phyloP scores from a whole-genome alignment of 2,888 invertebrate genomes.

The Plagodis dolabraria region DNA sequence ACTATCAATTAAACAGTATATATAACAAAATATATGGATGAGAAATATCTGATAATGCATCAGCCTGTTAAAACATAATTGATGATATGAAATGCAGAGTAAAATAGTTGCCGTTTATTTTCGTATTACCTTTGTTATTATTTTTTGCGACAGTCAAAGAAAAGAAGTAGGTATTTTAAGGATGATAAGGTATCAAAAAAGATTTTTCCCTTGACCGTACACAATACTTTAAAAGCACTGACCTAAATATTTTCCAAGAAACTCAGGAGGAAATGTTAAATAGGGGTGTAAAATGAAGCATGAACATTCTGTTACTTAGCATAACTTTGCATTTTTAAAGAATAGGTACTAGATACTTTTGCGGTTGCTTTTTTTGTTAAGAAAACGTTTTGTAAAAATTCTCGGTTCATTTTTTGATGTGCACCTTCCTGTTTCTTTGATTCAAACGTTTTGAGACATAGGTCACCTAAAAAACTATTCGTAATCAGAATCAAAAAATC shows the following conservation, averaged over 20 bases:
- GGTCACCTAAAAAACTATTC: too few relatives aligned
- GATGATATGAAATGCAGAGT: too few relatives aligned
- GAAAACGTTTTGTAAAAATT: slow-evolving; percentile 7
- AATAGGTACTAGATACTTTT: slow-evolving; percentile 23
- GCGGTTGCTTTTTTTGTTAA: slow-evolving; percentile 16
- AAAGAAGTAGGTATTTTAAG: background rate
- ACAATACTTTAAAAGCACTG: slow-evolving; percentile 30
- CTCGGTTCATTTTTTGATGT: background rate
- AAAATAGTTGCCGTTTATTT: too few relatives aligned
- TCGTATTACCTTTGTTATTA: too few relatives aligned
- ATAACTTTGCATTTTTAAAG: slow-evolving; percentile 40
- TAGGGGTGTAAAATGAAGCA: slow-evolving; percentile 37
- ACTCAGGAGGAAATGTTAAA: slow-evolving; percentile 35
- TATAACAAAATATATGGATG: too few relatives aligned
- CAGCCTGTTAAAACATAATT: too few relatives aligned
- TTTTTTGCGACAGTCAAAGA: background rate
- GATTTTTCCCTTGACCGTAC: slow-evolving; percentile 15
- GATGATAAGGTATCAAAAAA: slow-evolving; percentile 10
- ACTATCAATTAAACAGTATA: too few relatives aligned
- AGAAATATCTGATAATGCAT: too few relatives aligned
- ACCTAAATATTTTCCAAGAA: slow-evolving; percentile 39
- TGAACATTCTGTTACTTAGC: slow-evolving; percentile 38
- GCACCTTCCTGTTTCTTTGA: too few relatives aligned
- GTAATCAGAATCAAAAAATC: too few relatives aligned
- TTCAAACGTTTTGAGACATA: too few relatives aligned